Evolutionary conservation across 2,888 invertebrate species (phyloP).

Genomic region (Noctua janthina): DNA sequence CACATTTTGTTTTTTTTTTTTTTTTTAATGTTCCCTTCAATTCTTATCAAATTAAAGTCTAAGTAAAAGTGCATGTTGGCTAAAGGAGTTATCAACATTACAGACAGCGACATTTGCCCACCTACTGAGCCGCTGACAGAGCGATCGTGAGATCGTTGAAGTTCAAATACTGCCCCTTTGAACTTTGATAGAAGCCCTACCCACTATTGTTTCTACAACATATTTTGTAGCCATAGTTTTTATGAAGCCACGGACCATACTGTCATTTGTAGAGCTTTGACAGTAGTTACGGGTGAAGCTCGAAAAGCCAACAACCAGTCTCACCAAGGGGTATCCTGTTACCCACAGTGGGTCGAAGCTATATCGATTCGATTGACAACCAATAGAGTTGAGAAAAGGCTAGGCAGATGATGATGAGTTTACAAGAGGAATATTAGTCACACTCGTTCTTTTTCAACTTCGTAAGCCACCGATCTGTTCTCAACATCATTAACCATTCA

Average conservation of each 20-base stretch:
- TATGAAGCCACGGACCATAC: background rate
- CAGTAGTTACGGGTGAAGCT: background rate
- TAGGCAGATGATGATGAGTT: background rate
- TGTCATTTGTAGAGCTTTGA: background rate
- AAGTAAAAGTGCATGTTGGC: no score
- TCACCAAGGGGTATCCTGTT: background rate
- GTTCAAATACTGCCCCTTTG: constrained; percentile 26
- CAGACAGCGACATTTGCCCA: background rate
- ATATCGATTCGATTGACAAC: background rate
- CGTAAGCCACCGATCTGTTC: background rate
- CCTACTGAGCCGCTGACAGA: constrained; percentile 3
- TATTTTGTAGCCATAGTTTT: background rate
- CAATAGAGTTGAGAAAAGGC: background rate
- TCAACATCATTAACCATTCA: background rate
- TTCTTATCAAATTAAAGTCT: no score
- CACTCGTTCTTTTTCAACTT: background rate
- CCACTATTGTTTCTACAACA: background rate
- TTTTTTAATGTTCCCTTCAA: no score
- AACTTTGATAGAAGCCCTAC: background rate
- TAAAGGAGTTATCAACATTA: background rate
- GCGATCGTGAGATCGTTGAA: background rate
- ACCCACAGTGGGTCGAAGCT: background rate
- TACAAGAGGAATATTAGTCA: background rate
- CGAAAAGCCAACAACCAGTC: background rate
- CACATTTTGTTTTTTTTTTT: no score